Evolutionary conservation across 2,888 invertebrate species (phyloP), one percentile per base, ranked within the genome.

Genomic region (Drosophila prostipennis): DNA sequence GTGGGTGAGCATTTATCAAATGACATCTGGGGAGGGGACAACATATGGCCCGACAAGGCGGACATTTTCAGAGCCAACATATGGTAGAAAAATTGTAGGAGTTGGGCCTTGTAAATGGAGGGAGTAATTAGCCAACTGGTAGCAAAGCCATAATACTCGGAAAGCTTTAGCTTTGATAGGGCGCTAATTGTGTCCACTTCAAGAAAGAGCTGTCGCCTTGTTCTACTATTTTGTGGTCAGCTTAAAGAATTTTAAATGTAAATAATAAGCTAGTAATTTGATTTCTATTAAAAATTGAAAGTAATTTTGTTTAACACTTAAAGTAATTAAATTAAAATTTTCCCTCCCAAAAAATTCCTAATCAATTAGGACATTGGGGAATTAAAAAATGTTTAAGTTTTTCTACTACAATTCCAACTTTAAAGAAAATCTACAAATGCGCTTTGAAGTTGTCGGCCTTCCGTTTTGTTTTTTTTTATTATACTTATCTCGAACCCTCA

Each of bases 1-100:
- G 53, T 60, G 45, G 43, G 39, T 46, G 52, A 58, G 79, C 86
- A 82, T 82, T 87, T 87, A 82, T 82, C 82, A 82, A 77, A 68
- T 79, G 82, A 76, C 87, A 82, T 64, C 67, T 54, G 58, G 67
- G 10, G 4, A 11, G 39, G 29, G 43, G 36, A 34, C 59, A 81
- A 67, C 87, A 82, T 79, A 84, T 87, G 87, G 82, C 75, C 23
- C 10, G 45, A 36, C 54, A 54, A 32, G 39, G 36, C 46, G 49
- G 36, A 51, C 68, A 59, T 34, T 43, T 48, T 48, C 32, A 16
- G 43, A 13, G 37, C 13, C 34, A 57, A 60, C 52, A 68, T 49
- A 63, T 56, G 82, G 64, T 49, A 5, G 70, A 48, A 71, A 39
- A 34, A n/a, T n/a, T 6, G n/a, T n/a, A 16, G 34, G 16, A 46